A percentile compares a stretch with the other conserved stretches of the same genome.
Evolutionary conservation across 2,888 invertebrate genomes (phyloP).

Genomic region (Hyles lineata): DNA sequence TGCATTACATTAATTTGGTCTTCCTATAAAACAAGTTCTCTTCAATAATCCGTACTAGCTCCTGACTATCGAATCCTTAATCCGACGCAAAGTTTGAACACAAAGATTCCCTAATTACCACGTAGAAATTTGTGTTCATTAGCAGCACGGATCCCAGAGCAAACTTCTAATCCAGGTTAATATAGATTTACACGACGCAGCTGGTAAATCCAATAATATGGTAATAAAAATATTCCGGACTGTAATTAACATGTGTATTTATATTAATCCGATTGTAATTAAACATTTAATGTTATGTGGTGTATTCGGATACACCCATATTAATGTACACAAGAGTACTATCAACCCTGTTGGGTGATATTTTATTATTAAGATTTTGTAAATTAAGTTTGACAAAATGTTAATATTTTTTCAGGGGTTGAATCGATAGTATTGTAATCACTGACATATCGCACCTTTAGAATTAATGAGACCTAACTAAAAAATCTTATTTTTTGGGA

Average conservation of each 20-base stretch:
- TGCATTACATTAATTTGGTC: no score
- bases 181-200: slow-evolving; percentile 9
- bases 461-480: no score
- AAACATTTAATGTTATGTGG: background rate
- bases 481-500: no score
- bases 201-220: slow-evolving; percentile 1
- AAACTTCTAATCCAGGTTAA: slow-evolving; percentile 17
- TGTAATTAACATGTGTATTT: background rate
- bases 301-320: background rate
- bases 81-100: background rate
- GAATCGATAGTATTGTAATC: no score
- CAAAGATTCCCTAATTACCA: background rate
- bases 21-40: no score
- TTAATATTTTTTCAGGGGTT: no score
- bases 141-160: background rate
- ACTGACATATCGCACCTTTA: no score
- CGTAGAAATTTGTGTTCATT: slow-evolving; percentile 17
- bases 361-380: no score
- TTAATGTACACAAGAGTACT: background rate
- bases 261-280: background rate
- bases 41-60: no score
- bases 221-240: background rate
- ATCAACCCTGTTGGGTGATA: no score
- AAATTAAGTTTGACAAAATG: no score
- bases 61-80: background rate